Evolutionary conservation across 1,140 invertebrate species (phyloP).

Genomic region (Nautilus pompilius): DNA sequence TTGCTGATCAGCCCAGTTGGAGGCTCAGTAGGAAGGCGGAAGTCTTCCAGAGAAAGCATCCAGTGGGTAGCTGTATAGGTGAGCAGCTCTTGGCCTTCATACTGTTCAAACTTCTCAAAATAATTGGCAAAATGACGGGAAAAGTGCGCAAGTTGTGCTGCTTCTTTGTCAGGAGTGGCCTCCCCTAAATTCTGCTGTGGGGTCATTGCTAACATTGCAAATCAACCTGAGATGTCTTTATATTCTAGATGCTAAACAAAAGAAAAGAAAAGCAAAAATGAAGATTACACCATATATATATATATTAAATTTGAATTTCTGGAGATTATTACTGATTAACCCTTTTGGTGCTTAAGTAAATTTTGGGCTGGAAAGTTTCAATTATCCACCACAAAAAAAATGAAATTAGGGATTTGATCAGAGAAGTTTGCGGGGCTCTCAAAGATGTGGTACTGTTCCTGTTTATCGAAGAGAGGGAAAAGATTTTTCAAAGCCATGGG

Average conservation of each 20-base stretch:
- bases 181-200: neutral
- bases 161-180: constrained; percentile 1
- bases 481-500: too few relatives aligned
- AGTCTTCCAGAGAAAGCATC: constrained; percentile 50
- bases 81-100: constrained; percentile 48
- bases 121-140: constrained; percentile 26
- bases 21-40: constrained; percentile 43
- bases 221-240: neutral
- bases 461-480: too few relatives aligned
- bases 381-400: too few relatives aligned
- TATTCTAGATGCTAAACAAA: neutral
- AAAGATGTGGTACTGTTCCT: too few relatives aligned
- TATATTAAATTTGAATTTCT: neutral
- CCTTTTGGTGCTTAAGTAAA: too few relatives aligned
- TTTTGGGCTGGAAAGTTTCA: too few relatives aligned
- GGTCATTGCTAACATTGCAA: neutral
- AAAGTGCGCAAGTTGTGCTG: neutral
- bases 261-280: neutral
- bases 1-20: constrained; percentile 44
- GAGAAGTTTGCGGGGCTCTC: too few relatives aligned
- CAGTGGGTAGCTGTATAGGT: constrained; percentile 42
- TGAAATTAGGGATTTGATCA: too few relatives aligned
- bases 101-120: constrained; percentile 50
- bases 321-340: too few relatives aligned
- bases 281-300: neutral